phyloP scores from a whole-genome alignment of 2,113 vertebrate genomes.

The Stegostoma tigrinum region DNA sequence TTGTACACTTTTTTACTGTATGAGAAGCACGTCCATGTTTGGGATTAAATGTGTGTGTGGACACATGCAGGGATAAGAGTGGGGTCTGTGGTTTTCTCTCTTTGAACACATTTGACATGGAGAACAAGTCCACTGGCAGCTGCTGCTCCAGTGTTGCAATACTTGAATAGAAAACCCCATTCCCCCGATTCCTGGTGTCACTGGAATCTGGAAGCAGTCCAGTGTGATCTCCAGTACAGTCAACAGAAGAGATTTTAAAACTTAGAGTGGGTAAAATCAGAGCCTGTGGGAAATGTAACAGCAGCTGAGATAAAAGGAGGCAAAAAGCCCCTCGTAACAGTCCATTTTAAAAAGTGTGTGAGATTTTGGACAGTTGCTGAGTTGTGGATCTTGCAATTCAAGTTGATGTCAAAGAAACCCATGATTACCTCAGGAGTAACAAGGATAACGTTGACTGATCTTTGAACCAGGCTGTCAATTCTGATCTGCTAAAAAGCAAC shows the following conservation, averaged over 20 bases:
- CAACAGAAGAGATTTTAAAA: background rate
- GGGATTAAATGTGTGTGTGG: background rate
- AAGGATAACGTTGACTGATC: background rate
- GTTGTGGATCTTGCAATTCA: background rate
- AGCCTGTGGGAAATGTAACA: background rate
- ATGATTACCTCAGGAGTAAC: too few species aligned
- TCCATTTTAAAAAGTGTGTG: background rate
- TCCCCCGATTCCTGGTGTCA: background rate
- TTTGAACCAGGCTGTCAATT: background rate
- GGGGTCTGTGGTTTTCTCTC: background rate
- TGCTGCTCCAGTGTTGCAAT: background rate
- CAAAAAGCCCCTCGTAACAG: background rate
- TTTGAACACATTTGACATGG: background rate
- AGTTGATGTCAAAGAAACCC: background rate
- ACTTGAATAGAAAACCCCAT: too few species aligned
- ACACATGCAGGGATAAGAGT: background rate
- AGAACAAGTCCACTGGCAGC: background rate
- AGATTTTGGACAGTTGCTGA: background rate
- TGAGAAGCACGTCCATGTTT: background rate
- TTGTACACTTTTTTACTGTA: background rate
- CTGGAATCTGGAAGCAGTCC: background rate
- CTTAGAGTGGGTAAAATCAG: background rate
- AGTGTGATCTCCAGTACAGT: background rate
- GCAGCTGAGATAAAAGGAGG: background rate
- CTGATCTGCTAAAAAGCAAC: background rate